phyloP scores from a whole-genome alignment of 2,113 vertebrate genomes.

The Gobius niger region DNA sequence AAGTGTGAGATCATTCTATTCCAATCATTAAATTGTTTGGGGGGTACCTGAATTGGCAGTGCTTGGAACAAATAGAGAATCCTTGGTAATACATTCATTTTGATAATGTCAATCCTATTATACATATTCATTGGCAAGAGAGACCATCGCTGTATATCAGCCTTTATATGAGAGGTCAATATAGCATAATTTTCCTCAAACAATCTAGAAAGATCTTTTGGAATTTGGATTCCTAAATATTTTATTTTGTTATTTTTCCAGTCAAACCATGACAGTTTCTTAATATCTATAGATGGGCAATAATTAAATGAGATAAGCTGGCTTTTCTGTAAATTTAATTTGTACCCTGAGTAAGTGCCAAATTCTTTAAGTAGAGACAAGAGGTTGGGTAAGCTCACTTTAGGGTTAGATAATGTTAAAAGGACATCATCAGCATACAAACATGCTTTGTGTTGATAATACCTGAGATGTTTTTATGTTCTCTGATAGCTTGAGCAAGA shows the following conservation, averaged over 20 bases:
- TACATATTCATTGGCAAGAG: not conserved
- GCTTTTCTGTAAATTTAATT: not conserved
- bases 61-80: not conserved
- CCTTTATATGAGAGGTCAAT: not conserved
- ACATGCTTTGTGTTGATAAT: not conserved
- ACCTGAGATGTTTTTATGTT: not conserved
- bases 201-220: not conserved
- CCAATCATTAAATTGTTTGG: not conserved
- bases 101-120: not conserved
- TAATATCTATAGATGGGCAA: not conserved
- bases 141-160: not conserved
- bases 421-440: not conserved
- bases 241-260: not conserved
- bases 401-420: not conserved
- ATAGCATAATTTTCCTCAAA: not conserved
- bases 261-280: not conserved
- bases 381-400: not conserved
- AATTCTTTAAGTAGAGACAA: not conserved
- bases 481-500: not conserved
- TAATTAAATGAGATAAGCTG: not conserved
- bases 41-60: not conserved
- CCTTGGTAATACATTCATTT: not conserved
- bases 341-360: not conserved
- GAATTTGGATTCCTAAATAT: not conserved
- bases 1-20: not conserved